Conservation (phyloP, 2,797 vertebrate species). For the Etheostoma perlongum region DNA sequence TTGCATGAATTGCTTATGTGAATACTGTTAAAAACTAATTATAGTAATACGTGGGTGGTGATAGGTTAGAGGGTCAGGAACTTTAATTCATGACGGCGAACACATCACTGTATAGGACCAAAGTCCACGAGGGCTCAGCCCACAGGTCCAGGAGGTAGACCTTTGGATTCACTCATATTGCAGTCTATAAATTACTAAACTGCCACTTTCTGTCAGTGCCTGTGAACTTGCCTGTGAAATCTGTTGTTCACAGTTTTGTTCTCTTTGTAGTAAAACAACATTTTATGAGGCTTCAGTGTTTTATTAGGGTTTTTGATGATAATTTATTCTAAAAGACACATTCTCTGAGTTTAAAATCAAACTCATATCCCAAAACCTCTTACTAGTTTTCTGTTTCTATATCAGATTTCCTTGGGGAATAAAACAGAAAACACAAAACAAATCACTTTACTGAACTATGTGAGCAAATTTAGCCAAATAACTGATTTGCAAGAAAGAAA, state of each 20-base stretch:
- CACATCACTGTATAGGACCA: neutral
- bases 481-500: neutral
- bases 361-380: neutral
- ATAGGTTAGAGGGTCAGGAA: neutral
- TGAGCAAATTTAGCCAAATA: conserved; percentile 4
- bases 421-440: neutral
- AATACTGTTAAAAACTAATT: neutral
- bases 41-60: neutral
- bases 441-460: neutral
- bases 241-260: neutral
- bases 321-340: neutral
- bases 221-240: neutral
- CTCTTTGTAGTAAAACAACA: neutral
- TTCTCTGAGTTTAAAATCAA: neutral
- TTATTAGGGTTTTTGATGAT: neutral
- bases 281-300: neutral
- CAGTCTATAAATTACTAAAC: neutral
- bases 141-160: neutral
- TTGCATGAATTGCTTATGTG: neutral
- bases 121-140: neutral
- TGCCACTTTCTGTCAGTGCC: neutral
- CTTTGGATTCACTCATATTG: neutral
- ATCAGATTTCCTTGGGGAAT: neutral
- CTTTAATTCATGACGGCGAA: neutral
- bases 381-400: neutral